These are phyloP conservation scores for Lapara coniferarum DNA, from an alignment of 2,888 invertebrate genomes.

Conservation along the genomic window DNA sequence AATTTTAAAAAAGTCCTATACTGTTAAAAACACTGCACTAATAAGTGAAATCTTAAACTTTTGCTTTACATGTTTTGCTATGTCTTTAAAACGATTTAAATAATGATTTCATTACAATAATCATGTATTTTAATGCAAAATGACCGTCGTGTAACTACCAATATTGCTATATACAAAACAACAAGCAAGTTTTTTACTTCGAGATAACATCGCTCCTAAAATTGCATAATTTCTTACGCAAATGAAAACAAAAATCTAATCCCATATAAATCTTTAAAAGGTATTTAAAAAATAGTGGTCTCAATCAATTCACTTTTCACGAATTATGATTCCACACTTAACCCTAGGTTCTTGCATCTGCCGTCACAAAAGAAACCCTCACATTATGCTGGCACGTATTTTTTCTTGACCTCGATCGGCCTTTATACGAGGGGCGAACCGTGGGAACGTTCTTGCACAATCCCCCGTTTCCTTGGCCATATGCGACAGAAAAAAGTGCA, in stretches of 20 bases:
- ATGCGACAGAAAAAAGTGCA: conserved; percentile 84
- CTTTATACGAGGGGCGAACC: conserved; percentile 79
- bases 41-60: no score
- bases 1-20: no score
- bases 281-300: conserved; percentile 43
- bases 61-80: no score
- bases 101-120: no score
- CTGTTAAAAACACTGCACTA: no score
- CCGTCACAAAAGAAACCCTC: conserved; percentile 75
- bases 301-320: conserved; percentile 73
- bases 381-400: conserved; percentile 79
- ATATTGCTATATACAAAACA: no score
- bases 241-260: conserved; percentile 18
- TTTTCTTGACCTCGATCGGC: conserved; percentile 81
- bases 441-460: conserved; percentile 82
- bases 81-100: no score
- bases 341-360: conserved; percentile 79
- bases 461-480: conserved; percentile 81
- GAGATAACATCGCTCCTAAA: background rate
- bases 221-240: background rate
- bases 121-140: no score
- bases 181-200: no score
- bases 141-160: no score
- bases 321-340: conserved; percentile 68
- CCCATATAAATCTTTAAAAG: conserved; percentile 7